Evolutionary conservation across 2,888 invertebrate genomes (phyloP).

Genomic region (Cybosia mesomella): DNA sequence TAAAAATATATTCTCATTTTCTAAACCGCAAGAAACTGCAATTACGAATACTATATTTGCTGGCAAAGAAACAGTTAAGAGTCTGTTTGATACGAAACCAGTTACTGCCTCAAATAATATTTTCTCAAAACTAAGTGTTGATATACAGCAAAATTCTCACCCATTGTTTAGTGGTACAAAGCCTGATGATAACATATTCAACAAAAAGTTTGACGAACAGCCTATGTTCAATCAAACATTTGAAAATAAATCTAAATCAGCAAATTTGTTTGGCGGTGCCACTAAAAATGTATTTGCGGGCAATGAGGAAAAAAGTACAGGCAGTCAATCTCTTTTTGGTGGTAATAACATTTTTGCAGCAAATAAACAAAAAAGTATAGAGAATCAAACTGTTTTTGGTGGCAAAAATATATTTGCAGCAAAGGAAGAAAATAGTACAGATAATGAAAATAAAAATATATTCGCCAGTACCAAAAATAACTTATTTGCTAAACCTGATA

Average conservation of each 20-base stretch:
- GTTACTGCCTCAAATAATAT: constrained; percentile 40
- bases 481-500: constrained; percentile 54
- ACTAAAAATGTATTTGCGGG: constrained; percentile 37
- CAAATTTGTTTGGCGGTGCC: constrained; percentile 43
- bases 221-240: constrained; percentile 46
- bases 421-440: constrained; percentile 14
- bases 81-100: constrained; percentile 41
- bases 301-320: constrained; percentile 26
- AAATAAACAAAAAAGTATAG: constrained; percentile 9
- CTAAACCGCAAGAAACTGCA: constrained; percentile 71
- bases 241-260: constrained; percentile 37
- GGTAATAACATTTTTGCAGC: constrained; percentile 40
- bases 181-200: constrained; percentile 42
- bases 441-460: constrained; percentile 34
- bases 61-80: constrained; percentile 49
- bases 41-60: constrained; percentile 52
- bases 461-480: constrained; percentile 51
- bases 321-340: constrained; percentile 29
- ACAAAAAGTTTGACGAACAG: constrained; percentile 41
- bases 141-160: constrained; percentile 45
- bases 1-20: constrained; percentile 75
- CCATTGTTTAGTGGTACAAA: constrained; percentile 50
- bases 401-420: constrained; percentile 20
- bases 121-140: constrained; percentile 53
- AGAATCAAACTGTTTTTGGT: constrained; percentile 15